Percentiles rank a stretch among this genome's conserved stretches.
These are phyloP conservation scores for Hapalemur alaotrensis DNA, from an alignment of 2,797 vertebrate genomes.

Conservation along the genomic window DNA sequence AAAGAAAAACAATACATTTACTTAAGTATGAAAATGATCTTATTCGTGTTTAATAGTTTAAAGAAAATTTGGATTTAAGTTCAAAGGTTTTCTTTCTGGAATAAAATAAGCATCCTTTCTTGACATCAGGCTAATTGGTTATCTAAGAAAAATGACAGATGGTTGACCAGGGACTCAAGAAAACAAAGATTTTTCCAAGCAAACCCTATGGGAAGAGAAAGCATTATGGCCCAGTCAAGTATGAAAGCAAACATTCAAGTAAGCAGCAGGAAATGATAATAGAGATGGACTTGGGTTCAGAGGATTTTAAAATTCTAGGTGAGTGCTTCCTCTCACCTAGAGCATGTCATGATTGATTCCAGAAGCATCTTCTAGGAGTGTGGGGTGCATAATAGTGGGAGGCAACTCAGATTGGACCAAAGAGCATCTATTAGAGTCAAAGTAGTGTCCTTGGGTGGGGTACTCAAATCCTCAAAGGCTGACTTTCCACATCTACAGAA, in stretches of 20 bases:
- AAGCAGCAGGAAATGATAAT: neutral
- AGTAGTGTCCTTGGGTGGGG: neutral
- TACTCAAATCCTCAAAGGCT: neutral
- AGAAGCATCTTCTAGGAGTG: fast-evolving
- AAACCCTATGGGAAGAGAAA: neutral
- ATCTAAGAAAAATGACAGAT: neutral
- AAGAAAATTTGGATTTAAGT: neutral
- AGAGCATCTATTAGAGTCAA: neutral
- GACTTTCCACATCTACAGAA: neutral
- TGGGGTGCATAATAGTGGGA: fast-evolving
- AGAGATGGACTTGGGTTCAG: neutral
- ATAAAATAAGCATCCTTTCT: neutral
- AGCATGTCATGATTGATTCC: neutral
- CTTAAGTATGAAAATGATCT: neutral
- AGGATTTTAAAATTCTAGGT: neutral
- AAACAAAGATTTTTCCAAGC: neutral
- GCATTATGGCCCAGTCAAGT: too few species aligned
- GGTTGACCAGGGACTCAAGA: neutral
- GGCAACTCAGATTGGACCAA: neutral
- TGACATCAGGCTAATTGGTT: neutral
- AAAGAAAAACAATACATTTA: neutral
- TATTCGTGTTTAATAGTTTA: neutral
- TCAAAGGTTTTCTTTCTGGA: neutral
- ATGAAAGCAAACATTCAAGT: neutral
- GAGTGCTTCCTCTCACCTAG: neutral